Conservation (phyloP, 2,888 invertebrate genomes). For the Eurytoma adleriae region DNA sequence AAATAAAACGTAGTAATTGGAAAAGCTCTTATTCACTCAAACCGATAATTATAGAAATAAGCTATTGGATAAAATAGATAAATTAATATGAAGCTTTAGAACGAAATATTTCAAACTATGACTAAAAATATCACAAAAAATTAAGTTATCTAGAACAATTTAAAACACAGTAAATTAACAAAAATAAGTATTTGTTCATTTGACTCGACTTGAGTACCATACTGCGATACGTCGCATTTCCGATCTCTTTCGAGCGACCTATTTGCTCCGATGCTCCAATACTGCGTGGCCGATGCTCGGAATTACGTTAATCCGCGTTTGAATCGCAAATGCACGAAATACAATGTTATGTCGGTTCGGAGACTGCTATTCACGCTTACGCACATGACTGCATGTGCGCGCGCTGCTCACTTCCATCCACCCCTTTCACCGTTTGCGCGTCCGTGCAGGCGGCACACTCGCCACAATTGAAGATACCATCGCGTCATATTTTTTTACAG, state of each 20-base stretch:
- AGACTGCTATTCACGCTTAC: background rate
- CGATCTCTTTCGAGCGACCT: slow-evolving; percentile 33
- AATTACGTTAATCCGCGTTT: slow-evolving; percentile 49
- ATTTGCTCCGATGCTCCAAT: slow-evolving; percentile 14
- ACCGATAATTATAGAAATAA: too few relatives aligned
- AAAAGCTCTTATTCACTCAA: too few relatives aligned
- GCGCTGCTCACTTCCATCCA: slow-evolving; percentile 2
- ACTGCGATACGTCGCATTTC: slow-evolving; percentile 8
- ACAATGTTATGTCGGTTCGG: slow-evolving; percentile 30
- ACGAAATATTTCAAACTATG: too few relatives aligned
- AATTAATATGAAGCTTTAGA: too few relatives aligned
- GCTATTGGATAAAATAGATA: too few relatives aligned
- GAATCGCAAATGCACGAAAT: slow-evolving; percentile 49
- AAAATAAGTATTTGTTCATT: too few relatives aligned
- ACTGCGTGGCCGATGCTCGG: slow-evolving; percentile 8
- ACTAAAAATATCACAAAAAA: too few relatives aligned
- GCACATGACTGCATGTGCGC: background rate
- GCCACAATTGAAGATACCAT: slow-evolving; percentile 37
- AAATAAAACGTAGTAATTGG: too few relatives aligned
- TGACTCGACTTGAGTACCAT: too few relatives aligned
- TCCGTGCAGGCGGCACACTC: slow-evolving; percentile 3
- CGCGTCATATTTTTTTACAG: slow-evolving; percentile 30
- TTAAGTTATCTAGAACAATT: too few relatives aligned
- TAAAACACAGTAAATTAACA: too few relatives aligned
- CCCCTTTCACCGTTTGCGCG: background rate